phyloP scores from a whole-genome alignment of 2,113 vertebrate genomes.

The Cepphus grylle region DNA sequence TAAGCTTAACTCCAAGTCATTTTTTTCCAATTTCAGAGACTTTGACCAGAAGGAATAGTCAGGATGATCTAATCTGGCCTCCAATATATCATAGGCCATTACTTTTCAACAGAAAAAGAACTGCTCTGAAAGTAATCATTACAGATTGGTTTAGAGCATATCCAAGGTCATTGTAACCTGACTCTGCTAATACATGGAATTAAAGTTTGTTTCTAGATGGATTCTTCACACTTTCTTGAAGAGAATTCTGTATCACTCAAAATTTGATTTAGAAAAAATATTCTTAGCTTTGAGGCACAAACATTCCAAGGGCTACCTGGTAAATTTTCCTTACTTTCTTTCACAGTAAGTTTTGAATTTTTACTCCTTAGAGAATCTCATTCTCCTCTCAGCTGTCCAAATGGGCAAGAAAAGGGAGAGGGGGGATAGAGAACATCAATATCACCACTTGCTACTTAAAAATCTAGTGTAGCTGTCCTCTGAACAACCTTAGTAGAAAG shows the following conservation, averaged over 20 bases:
- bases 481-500: background rate
- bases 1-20: background rate
- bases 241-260: background rate
- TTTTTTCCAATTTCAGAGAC: background rate
- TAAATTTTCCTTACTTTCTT: background rate
- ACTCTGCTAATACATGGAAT: background rate
- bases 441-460: background rate
- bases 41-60: background rate
- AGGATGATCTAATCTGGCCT: background rate
- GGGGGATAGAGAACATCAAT: background rate
- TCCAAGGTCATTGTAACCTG: slow-evolving; percentile 26
- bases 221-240: background rate
- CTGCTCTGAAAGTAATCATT: background rate
- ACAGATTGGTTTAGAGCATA: background rate
- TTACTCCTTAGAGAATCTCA: background rate
- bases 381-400: background rate
- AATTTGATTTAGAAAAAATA: background rate
- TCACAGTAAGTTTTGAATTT: background rate
- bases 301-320: background rate
- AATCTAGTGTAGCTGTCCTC: background rate
- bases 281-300: background rate
- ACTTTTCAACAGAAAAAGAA: slow-evolving; percentile 5
- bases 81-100: background rate
- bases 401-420: background rate
- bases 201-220: background rate